Conservation (phyloP, 2,797 vertebrate species). For the Paedocypris micromegethes region DNA sequence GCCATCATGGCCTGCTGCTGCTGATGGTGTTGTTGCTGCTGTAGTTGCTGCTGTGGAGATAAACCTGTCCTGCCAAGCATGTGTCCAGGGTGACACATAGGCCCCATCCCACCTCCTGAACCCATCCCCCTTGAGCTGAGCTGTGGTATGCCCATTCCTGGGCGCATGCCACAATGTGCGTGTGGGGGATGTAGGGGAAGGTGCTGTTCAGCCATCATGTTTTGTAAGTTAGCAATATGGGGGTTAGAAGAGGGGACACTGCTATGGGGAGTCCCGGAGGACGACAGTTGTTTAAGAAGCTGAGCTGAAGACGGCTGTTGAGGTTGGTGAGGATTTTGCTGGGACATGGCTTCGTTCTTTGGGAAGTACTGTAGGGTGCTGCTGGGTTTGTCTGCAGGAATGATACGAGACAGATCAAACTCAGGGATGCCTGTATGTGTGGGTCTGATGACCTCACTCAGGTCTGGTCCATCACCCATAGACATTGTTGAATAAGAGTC, state of each 20-base stretch:
- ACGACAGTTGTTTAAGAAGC: conserved; percentile 86
- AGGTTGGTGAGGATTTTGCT: conserved; percentile 64
- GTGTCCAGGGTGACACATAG: conserved; percentile 87
- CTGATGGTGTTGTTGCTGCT: conserved; percentile 55
- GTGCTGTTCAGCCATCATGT: conserved; percentile 96
- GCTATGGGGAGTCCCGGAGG: conserved; percentile 71
- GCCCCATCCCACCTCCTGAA: conserved; percentile 51
- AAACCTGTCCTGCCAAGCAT: conserved; percentile 93
- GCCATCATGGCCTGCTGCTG: conserved; percentile 79
- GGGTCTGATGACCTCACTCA: conserved; percentile 93
- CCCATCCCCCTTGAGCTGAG: conserved; percentile 61
- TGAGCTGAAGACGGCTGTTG: conserved; percentile 74
- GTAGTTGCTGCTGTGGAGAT: conserved; percentile 74
- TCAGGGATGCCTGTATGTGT: conserved; percentile 91
- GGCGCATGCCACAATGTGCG: conserved; percentile 70
- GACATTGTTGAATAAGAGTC: conserved; percentile 71
- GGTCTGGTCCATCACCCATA: conserved; percentile 83
- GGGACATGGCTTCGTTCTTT: conserved; percentile 74
- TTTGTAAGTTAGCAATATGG: conserved; percentile 86
- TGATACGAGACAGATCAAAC: conserved; percentile 96
- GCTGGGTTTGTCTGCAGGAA: conserved; percentile 96
- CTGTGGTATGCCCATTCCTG: conserved; percentile 69
- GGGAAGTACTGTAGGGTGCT: conserved; percentile 99
- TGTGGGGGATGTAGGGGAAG: conserved; percentile 65
- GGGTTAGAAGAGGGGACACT: conserved; percentile 77